phyloP scores from a whole-genome alignment of 2,797 vertebrate species.

The Alfaro cultratus region DNA sequence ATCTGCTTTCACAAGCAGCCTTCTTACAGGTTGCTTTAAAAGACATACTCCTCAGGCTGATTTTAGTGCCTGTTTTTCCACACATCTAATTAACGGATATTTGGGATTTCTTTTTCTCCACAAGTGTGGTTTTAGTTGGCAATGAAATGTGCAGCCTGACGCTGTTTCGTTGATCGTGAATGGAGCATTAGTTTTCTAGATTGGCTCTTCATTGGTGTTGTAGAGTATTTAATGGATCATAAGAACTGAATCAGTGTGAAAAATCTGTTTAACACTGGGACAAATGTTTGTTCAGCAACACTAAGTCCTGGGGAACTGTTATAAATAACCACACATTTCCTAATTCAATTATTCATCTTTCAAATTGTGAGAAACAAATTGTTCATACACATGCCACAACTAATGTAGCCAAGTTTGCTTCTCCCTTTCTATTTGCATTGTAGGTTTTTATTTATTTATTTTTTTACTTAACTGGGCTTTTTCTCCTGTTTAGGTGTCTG shows the following conservation, averaged over 20 bases:
- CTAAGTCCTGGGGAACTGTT: constrained; percentile 24
- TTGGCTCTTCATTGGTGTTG: constrained; percentile 23
- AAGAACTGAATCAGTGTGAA: constrained; percentile 14
- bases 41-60: constrained; percentile 6
- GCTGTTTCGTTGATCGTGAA: constrained; percentile 19
- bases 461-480: neutral
- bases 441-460: neutral
- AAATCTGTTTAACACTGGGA: constrained; percentile 11
- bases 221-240: constrained; percentile 25
- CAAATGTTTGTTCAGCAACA: constrained; percentile 42
- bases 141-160: constrained; percentile 23
- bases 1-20: constrained; percentile 2
- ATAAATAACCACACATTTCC: constrained; percentile 45
- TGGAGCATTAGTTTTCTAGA: constrained; percentile 31
- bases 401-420: constrained; percentile 10
- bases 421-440: constrained; percentile 4
- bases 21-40: constrained; percentile 20
- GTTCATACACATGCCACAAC: constrained; percentile 16
- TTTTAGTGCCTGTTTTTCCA: constrained; percentile 9
- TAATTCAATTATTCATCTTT: constrained; percentile 45
- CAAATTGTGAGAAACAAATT: constrained; percentile 18
- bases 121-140: constrained; percentile 24
- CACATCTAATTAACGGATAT: constrained; percentile 25
- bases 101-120: constrained; percentile 18
- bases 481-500: constrained; percentile 84